These are phyloP conservation scores for Felis chaus DNA, from an alignment of 2,113 vertebrate genomes.

Conservation along the genomic window DNA sequence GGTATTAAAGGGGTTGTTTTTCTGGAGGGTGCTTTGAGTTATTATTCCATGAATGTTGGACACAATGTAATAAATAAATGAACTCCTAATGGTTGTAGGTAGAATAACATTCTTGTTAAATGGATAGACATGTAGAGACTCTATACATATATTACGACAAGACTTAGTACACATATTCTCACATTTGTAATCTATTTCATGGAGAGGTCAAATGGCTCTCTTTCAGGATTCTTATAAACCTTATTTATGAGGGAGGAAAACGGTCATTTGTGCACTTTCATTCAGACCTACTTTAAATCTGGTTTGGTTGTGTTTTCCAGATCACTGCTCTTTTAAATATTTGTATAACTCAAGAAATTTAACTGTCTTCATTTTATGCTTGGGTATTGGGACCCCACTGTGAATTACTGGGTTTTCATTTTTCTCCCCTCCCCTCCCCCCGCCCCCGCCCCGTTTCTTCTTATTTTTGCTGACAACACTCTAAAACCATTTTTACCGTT, in stretches of 20 bases:
- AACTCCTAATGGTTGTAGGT: neutral
- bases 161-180: neutral
- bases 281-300: slow-evolving; percentile 7
- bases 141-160: neutral
- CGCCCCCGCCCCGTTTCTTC: neutral
- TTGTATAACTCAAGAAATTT: neutral
- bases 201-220: neutral
- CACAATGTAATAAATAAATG: neutral
- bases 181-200: neutral
- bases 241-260: neutral
- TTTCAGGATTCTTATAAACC: neutral
- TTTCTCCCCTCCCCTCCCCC: no score
- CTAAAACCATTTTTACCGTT: neutral
- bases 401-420: neutral
- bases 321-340: slow-evolving; percentile 32
- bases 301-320: neutral
- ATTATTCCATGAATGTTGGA: neutral
- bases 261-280: neutral
- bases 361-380: neutral
- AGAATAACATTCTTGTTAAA: neutral
- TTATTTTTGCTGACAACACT: neutral
- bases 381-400: neutral
- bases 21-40: neutral
- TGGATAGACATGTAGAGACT: neutral
- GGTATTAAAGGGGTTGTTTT: neutral